These are phyloP conservation scores for Cyaniris semiargus DNA, from an alignment of 2,888 invertebrate genomes.

Conservation along the genomic window DNA sequence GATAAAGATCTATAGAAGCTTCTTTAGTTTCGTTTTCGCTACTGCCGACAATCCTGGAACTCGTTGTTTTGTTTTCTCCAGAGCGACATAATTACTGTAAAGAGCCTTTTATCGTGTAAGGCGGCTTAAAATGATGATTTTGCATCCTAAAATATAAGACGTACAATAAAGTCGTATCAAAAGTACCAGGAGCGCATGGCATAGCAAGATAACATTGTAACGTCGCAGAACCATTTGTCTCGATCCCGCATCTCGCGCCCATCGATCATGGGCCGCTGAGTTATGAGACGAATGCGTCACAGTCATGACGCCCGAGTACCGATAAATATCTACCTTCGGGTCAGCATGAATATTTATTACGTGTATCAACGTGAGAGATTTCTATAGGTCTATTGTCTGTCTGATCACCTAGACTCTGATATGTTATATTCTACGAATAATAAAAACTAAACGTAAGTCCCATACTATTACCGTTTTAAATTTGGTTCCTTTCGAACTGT, in stretches of 20 bases:
- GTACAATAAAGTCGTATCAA: background rate
- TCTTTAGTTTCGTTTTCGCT: too few relatives aligned
- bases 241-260: constrained; percentile 35
- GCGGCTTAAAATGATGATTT: background rate
- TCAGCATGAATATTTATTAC: constrained; percentile 8
- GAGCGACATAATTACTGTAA: too few relatives aligned
- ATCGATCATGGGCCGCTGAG: constrained; percentile 32
- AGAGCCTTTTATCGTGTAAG: too few relatives aligned
- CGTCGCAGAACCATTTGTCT: constrained; percentile 34
- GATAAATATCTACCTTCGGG: constrained; percentile 18
- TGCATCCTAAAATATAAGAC: background rate
- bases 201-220: constrained; percentile 25
- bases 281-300: constrained; percentile 32
- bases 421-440: too few relatives aligned
- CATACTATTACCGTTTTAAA: too few relatives aligned
- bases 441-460: too few relatives aligned
- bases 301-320: constrained; percentile 6
- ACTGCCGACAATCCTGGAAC: too few relatives aligned
- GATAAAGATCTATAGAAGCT: too few relatives aligned
- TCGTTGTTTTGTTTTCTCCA: too few relatives aligned
- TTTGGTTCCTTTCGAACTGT: too few relatives aligned
- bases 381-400: background rate
- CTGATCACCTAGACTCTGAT: constrained; percentile 24
- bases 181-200: constrained; percentile 19
- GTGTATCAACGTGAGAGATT: background rate